Evolutionary conservation across 2,113 vertebrate genomes (phyloP).

Genomic region (Ctenomys sociabilis): DNA sequence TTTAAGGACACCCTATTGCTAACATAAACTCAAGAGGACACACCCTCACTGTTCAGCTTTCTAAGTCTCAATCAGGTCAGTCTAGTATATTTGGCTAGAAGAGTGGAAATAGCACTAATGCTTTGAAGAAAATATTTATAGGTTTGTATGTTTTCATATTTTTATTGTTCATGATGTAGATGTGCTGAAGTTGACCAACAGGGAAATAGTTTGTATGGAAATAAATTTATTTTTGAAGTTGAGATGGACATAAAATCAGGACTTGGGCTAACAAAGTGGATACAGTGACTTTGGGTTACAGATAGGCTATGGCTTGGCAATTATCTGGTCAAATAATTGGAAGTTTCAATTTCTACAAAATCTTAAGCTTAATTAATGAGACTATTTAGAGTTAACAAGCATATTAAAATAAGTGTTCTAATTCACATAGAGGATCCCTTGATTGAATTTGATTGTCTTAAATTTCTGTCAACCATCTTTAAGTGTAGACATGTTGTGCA

Average conservation of each 20-base stretch:
- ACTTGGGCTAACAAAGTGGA: no score
- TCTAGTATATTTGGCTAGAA: background rate
- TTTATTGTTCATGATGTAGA: background rate
- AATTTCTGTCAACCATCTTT: background rate
- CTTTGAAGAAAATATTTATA: background rate
- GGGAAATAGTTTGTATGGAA: no score
- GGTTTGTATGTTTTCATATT: no score
- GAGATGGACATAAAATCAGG: no score
- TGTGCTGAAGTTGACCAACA: no score
- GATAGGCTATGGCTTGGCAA: no score
- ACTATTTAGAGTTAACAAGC: background rate
- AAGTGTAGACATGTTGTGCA: background rate
- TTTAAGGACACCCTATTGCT: background rate
- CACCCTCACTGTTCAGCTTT: background rate
- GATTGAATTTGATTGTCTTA: background rate
- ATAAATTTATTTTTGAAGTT: no score
- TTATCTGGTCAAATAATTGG: background rate
- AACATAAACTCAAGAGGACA: background rate
- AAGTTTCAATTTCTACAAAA: background rate
- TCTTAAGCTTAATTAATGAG: background rate
- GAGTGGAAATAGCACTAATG: background rate
- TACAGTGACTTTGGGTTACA: no score
- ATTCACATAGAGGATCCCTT: background rate
- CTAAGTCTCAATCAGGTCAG: background rate
- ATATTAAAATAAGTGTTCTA: background rate